Base-by-base conservation (phyloP, 2,797 vertebrate species). In the Toxotes lorentzi region DNA sequence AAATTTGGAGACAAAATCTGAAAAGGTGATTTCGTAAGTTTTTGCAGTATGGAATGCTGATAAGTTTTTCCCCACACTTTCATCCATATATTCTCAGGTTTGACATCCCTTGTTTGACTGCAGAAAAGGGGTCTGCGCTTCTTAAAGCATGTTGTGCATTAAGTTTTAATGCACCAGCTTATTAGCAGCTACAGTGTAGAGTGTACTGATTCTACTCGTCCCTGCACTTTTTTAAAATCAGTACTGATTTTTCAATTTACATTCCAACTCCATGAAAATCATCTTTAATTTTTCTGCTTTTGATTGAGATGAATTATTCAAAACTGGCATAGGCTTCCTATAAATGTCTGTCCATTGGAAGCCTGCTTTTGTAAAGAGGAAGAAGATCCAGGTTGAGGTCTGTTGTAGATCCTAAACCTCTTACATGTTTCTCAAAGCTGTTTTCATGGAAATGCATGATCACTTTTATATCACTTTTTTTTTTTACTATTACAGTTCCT, bases 11-110 rank as follows among this genome's bases (percentile, higher is more conserved):
- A 88, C 89, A 66, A 94, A 95, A 90, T 93, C 90, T 87, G 90
- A 93, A 93, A 94, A 95, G 93, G 94, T 95, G 94, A 95, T 89
- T 91, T 89, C 24, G 13, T 86, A 80, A 77, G 70, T 91, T 85
- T 70, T 76, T 86, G 38, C 70, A 79, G 73, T 81, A 43, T 78
- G 58, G 80, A 80, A 88, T 90, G 81, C 88, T 83, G 43, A 58
- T 82, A 68, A 72, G 71, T 76, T 86, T 68, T 60, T 66, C 40
- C 47, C 62, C 62, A 32, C 50, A 50, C 41, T 24, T 54, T 79
- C 76, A 82, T 81, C 32, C 56, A 34, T 67, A 54, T 21, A 19
- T 58, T 23, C 4, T 76, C 7, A 7, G 32, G 68, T 67, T 58
- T 65, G 27, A 40, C 34, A 40, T 70, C 19, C 2, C 38, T 71